Evolutionary conservation across 92 coral and sea anemone genomes (phyloP).

Genomic region (Epizoanthus stellaris): DNA sequence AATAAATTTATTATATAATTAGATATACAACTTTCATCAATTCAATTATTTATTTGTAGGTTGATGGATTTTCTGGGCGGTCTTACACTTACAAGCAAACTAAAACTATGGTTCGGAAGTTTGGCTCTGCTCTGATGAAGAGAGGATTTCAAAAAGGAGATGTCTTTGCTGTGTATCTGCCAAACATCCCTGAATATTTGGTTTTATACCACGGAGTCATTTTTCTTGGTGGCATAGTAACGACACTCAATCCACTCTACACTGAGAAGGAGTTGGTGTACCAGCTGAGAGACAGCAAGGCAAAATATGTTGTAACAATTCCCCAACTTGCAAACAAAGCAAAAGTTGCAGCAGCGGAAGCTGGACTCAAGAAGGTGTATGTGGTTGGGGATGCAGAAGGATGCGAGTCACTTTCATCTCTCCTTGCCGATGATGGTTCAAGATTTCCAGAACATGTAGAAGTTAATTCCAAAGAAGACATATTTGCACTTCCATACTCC

Average conservation of each 20-base stretch:
- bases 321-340: conserved; percentile 27
- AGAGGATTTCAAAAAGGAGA: conserved; percentile 64
- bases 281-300: conserved; percentile 41
- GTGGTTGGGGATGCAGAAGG: conserved; percentile 78
- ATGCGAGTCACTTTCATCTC: conserved; percentile 55
- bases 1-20: no score
- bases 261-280: conserved; percentile 45
- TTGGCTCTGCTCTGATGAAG: conserved; percentile 61
- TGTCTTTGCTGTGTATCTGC: conserved; percentile 54
- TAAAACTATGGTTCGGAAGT: conserved; percentile 34
- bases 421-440: conserved; percentile 76
- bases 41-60: conserved; percentile 13
- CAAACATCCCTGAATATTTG: conserved; percentile 54
- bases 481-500: conserved; percentile 74
- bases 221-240: conserved; percentile 52
- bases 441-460: conserved; percentile 60
- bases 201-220: conserved; percentile 48
- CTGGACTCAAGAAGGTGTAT: conserved; percentile 64
- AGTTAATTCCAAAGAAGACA: conserved; percentile 65
- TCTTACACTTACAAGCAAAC: conserved; percentile 56
- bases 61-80: conserved; percentile 57
- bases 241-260: conserved; percentile 52
- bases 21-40: not conserved
- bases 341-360: conserved; percentile 52
- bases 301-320: conserved; percentile 34